Conservation (phyloP, 2,113 vertebrate genomes). For the Trachemys scripta region DNA sequence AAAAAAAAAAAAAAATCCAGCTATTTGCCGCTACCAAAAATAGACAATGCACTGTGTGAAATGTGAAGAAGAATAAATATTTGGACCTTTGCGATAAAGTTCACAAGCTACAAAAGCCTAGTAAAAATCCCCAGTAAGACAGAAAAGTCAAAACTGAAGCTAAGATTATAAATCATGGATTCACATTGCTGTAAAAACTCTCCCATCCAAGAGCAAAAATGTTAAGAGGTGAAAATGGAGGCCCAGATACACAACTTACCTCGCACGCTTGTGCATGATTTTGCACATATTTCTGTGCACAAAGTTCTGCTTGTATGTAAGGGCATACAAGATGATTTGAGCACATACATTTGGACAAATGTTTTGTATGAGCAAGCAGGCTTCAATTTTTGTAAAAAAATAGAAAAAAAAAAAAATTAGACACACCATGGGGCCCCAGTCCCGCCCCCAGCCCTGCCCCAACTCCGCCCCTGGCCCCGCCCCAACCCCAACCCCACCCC, state of each 20-base stretch:
- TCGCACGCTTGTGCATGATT: not conserved
- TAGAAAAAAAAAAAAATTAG: too few relatives aligned
- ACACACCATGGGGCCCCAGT: too few relatives aligned
- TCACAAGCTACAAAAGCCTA: not conserved
- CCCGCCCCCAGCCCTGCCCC: too few relatives aligned
- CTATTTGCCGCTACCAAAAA: not conserved
- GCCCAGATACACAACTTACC: not conserved
- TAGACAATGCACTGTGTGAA: not conserved
- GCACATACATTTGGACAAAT: not conserved
- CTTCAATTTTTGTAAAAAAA: not conserved
- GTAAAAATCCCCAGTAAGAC: not conserved
- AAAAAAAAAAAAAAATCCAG: not conserved
- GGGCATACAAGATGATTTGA: fast-evolving
- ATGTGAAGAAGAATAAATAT: not conserved
- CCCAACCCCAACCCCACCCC: too few relatives aligned
- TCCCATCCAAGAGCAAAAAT: not conserved
- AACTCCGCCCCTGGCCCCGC: too few relatives aligned
- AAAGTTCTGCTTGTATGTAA: fast-evolving
- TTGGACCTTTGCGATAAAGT: not conserved
- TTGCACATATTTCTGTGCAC: not conserved
- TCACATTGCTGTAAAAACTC: not conserved
- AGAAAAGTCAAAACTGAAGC: not conserved
- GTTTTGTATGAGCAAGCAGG: not conserved
- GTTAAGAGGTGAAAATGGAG: not conserved
- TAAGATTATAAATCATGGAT: not conserved